Evolutionary conservation across 2,113 vertebrate species (phyloP).

Genomic region (Macquaria australasica): DNA sequence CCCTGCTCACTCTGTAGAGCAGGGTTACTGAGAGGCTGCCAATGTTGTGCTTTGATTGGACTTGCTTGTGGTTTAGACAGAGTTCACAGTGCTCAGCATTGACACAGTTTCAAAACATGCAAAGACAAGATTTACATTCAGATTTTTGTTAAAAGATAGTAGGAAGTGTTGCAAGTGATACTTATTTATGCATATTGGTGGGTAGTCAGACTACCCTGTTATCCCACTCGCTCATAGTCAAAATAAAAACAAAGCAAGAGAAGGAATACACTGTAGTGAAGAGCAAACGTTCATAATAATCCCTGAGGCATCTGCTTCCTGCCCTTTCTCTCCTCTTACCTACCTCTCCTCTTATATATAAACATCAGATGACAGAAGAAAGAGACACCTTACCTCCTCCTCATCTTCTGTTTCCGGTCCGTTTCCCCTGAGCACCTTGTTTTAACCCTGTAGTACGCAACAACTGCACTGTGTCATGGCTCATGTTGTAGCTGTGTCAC

Average conservation of each 20-base stretch:
- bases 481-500: neutral
- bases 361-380: neutral
- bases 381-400: neutral
- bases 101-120: neutral
- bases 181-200: neutral
- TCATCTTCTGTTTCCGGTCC: neutral
- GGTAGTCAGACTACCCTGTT: neutral
- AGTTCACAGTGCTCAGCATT: neutral
- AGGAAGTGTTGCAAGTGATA: neutral
- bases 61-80: neutral
- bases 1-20: neutral
- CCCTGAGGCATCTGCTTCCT: neutral
- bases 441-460: neutral
- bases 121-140: neutral
- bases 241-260: neutral
- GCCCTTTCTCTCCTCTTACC: neutral
- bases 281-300: neutral
- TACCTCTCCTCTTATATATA: neutral
- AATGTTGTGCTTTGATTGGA: slow-evolving; percentile 25
- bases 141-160: neutral
- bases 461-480: slow-evolving; percentile 5
- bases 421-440: neutral
- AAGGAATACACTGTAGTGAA: neutral
- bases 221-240: neutral
- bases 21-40: slow-evolving; percentile 2